Evolutionary conservation across 2,797 vertebrate species (phyloP).

Genomic region (Gadopsis bispinosus): DNA sequence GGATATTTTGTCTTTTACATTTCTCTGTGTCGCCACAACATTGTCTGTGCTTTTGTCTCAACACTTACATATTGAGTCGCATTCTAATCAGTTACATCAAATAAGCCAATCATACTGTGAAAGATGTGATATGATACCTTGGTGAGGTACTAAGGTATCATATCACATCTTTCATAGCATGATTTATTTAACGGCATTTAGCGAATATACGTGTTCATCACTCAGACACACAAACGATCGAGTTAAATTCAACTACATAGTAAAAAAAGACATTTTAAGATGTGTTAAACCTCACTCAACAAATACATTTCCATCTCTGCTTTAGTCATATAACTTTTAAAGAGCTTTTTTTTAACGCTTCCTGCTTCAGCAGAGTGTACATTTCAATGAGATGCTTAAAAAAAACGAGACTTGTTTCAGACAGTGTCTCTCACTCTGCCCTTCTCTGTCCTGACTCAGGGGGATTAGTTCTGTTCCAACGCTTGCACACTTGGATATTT

Average conservation of each 20-base stretch:
- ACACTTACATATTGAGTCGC: not conserved
- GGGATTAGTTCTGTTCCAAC: conserved; percentile 65
- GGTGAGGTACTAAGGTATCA: too few relatives aligned
- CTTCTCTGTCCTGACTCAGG: conserved; percentile 37
- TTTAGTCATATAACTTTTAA: not conserved
- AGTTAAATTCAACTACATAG: too few relatives aligned
- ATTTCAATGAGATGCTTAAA: not conserved
- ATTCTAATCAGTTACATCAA: not conserved
- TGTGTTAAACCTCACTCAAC: not conserved
- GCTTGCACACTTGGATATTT: conserved; percentile 62
- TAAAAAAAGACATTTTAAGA: not conserved
- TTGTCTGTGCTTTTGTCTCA: not conserved
- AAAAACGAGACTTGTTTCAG: not conserved
- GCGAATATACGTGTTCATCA: too few relatives aligned
- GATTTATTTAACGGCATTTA: not conserved
- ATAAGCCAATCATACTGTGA: not conserved
- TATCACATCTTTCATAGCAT: not conserved
- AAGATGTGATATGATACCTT: too few relatives aligned
- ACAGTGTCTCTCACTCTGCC: conserved; percentile 10
- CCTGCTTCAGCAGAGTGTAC: not conserved
- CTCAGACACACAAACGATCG: too few relatives aligned
- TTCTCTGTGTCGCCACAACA: not conserved
- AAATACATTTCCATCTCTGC: not conserved
- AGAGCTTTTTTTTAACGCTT: not conserved
- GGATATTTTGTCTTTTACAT: not conserved